Conservation (phyloP, 2,797 vertebrate genomes). For the Pempheris klunzingeri region DNA sequence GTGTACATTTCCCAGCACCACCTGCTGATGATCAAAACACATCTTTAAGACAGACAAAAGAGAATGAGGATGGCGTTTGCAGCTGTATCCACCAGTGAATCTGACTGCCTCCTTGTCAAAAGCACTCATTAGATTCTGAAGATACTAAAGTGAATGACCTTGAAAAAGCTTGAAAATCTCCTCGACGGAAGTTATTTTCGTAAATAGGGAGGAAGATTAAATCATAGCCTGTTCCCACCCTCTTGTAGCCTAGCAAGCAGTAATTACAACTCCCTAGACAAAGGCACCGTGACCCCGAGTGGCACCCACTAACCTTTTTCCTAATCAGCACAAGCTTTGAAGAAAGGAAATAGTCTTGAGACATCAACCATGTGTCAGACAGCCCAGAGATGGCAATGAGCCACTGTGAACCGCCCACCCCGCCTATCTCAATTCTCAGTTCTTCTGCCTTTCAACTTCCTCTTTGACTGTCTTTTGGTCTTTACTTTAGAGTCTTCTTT, state of each 20-base stretch:
- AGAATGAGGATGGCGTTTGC: conserved; percentile 26
- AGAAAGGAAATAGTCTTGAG: conserved; percentile 60
- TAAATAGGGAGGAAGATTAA: conserved; percentile 74
- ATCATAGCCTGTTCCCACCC: conserved; percentile 69
- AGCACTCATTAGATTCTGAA: conserved; percentile 53
- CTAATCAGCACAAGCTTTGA: conserved; percentile 78
- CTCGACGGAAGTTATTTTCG: conserved; percentile 67
- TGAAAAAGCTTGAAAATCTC: conserved; percentile 61
- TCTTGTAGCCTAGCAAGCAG: conserved; percentile 59
- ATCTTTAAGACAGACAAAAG: conserved; percentile 32
- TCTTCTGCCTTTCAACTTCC: conserved; percentile 55
- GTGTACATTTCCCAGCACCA: conserved; percentile 30
- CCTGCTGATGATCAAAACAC: conserved; percentile 34
- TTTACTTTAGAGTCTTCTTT: conserved; percentile 46
- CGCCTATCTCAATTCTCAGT: conserved; percentile 43
- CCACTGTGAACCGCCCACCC: conserved; percentile 44
- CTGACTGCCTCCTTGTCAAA: conserved; percentile 49
- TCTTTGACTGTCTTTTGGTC: conserved; percentile 44
- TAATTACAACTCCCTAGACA: conserved; percentile 80
- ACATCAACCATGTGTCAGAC: conserved; percentile 59
- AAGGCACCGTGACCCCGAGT: conserved; percentile 73
- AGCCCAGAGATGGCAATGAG: conserved; percentile 45
- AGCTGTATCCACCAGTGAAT: conserved; percentile 46
- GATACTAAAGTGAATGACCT: conserved; percentile 68
- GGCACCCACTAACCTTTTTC: conserved; percentile 68